Evolutionary conservation across 2,113 vertebrate species (phyloP).

Genomic region (Ailuropoda melanoleuca): DNA sequence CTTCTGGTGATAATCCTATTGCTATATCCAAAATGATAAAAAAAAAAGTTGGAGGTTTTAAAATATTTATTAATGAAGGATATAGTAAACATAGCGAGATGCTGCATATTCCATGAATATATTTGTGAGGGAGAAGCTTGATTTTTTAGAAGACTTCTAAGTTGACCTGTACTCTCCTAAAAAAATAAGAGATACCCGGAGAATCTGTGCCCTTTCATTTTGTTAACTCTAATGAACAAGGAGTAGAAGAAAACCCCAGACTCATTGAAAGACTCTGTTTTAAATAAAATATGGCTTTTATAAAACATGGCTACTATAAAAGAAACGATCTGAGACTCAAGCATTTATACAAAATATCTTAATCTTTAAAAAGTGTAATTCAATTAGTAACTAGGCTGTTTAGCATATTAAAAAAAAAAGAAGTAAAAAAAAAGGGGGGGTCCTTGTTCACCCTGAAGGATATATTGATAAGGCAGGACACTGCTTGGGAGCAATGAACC

Average conservation of each 20-base stretch:
- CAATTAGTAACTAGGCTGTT: not conserved
- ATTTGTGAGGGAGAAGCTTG: not conserved
- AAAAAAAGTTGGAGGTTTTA: not conserved
- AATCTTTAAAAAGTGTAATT: constrained; percentile 1
- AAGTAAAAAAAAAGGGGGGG: too few species aligned
- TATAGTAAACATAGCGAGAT: not conserved
- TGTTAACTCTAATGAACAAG: not conserved
- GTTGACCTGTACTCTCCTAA: not conserved
- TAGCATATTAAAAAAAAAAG: not conserved
- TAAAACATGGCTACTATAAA: not conserved
- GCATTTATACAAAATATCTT: not conserved
- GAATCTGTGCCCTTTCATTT: constrained; percentile 9
- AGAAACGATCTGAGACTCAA: not conserved
- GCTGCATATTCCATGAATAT: not conserved
- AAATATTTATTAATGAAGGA: not conserved
- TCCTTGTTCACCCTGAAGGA: not conserved
- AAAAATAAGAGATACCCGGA: not conserved
- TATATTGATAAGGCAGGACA: not conserved
- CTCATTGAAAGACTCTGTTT: not conserved
- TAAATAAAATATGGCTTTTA: not conserved
- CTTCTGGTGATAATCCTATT: not conserved
- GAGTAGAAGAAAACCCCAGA: not conserved
- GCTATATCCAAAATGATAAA: not conserved
- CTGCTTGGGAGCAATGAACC: not conserved
- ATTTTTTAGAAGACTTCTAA: not conserved